Evolutionary conservation across 2,113 vertebrate genomes (phyloP), one percentile per base, ranked within the genome.

Genomic region (Notechis scutatus): DNA sequence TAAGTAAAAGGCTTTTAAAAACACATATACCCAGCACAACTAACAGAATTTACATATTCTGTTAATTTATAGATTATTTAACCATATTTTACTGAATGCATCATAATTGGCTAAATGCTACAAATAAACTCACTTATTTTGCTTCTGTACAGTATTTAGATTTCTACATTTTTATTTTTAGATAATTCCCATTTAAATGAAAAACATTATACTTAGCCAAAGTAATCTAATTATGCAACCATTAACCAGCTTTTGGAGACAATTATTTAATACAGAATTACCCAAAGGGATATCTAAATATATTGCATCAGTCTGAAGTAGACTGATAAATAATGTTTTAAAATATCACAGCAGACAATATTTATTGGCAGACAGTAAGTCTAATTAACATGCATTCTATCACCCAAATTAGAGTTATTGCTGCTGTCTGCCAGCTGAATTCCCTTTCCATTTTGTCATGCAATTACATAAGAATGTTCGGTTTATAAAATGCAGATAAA

Each of bases 381-480:
- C 56, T 91, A 88, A 90, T 89, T 92, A 93, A 74, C 39, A 10
- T 29, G 45, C 54, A 47, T 85, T 8, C 85, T 93, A 57, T 87
- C 95, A 89, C 12, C 45, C 52, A 90, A 45, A 55, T 89, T 42
- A 52, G 24, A 90, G 95, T 93, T 87, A 88, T 89, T 94, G 88
- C 89, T 92, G 87, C 21, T n/a, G 6, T 64, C 93, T 93, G 24
- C 34, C 69, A 81, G 34, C n/a, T 81, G 74, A 81, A 81, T 81
- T 42, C 74, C 74, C 74, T 81, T 81, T 81, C 34, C 74, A 81
- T 81, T 81, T 81, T 81, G 15, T 42, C 34, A 42, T 81, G 74
- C 69, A 81, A 39, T 81, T 81, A 81, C 34, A 39, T 39, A 39
- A 81, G 69, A 81, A 81, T 81, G 6, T 39, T 39, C 6, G 0